Evolutionary conservation across 2,888 invertebrate genomes (phyloP).

Genomic region (Diadegma fenestrale): DNA sequence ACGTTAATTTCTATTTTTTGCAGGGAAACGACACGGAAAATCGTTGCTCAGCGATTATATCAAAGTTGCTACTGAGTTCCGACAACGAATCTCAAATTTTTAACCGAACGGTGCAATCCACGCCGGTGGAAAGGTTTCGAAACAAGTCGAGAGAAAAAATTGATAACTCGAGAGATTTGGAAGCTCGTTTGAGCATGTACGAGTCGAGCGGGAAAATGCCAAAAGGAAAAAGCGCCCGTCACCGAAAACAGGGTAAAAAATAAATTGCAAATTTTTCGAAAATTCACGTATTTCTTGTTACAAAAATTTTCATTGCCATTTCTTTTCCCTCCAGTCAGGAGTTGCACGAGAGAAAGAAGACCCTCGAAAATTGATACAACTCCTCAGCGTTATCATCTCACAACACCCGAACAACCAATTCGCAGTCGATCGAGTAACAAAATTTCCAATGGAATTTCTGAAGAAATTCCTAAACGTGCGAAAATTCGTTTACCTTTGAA

Average conservation of each 20-base stretch:
- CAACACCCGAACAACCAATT: constrained; percentile 71
- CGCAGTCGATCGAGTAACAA: constrained; percentile 69
- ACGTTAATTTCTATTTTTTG: neutral
- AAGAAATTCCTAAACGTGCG: constrained; percentile 62
- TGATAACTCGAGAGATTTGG: constrained; percentile 71
- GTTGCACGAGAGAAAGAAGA: constrained; percentile 42
- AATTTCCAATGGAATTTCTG: constrained; percentile 68
- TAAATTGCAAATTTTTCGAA: neutral
- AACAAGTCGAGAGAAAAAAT: constrained; percentile 68
- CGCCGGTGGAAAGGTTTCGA: constrained; percentile 58
- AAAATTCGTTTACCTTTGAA: constrained; percentile 75
- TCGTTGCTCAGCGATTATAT: constrained; percentile 78
- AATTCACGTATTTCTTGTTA: neutral
- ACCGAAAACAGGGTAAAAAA: constrained; percentile 72
- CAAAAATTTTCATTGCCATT: neutral
- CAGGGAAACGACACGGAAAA: constrained; percentile 78
- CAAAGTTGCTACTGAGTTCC: constrained; percentile 76
- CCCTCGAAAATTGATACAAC: constrained; percentile 20
- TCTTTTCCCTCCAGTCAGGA: constrained; percentile 10
- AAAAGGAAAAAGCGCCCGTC: constrained; percentile 71
- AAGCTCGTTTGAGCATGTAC: constrained; percentile 80
- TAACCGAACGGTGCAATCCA: constrained; percentile 74
- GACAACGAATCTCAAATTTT: constrained; percentile 77
- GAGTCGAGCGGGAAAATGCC: constrained; percentile 72
- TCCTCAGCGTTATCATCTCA: constrained; percentile 59